Evolutionary conservation across 2,113 vertebrate species (phyloP), one percentile per base, ranked within the genome.

Genomic region (Pleuronectes platessa): DNA sequence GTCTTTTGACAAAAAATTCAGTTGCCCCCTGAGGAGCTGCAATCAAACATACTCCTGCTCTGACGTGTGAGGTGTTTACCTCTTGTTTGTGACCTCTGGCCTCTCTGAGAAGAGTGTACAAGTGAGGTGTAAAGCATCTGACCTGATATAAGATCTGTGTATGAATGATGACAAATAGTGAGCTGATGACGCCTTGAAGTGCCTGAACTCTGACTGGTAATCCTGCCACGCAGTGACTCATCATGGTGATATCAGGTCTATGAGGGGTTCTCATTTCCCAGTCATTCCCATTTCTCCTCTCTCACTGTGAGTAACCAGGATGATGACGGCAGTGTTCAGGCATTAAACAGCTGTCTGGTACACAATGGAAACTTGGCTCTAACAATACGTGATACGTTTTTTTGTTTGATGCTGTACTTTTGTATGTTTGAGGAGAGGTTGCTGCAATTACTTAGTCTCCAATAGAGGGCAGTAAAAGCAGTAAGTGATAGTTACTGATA

Each of bases 191-290:
- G 26, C n/a, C 26, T 8, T 42, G 9, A 72, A 55, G 65, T 23
- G 56, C 23, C 49, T 62, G 70, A 55, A 27, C 71, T 35, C n/a
- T 68, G 69, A 69, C 74, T 45, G 67, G 20, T 68, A 54, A 64
- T 23, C 24, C 65, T 37, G 71, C 47, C 47, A 51, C 47, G 18
- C 18, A 47, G 51, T 83, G 83, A 89, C 75, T 82, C 76, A 12
- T 74, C 71, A 49, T 49, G 27, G 2, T 69, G 69, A 74, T 59
- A 74, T 85, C 27, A 42, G 0, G 61, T 24, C 40, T 55, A 56
- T 67, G 61, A 64, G 1, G 23, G 40, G 24, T 40, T 74, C 45
- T 71, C 45, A 45, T 69, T 72, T 53, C 62, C 60, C 49, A 26
- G 0, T n/a, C 55, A 72, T 62, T 20, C 2, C 18, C 62, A 42